Evolutionary conservation across 2,888 invertebrate species (phyloP), one percentile per base, ranked within the genome.

Genomic region (Heliconius erato): DNA sequence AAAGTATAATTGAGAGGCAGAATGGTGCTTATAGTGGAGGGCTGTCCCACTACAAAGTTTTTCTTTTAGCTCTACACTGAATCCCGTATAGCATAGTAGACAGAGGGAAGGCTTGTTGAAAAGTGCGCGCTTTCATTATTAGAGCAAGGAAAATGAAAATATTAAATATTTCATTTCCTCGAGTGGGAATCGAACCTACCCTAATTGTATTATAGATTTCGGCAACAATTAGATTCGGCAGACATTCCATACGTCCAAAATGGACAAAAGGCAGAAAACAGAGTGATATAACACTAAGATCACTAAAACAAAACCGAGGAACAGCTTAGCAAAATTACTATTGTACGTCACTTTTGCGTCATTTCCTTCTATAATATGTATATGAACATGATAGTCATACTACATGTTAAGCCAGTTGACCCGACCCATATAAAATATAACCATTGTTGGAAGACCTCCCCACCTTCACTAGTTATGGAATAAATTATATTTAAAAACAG

Each of bases 401-500:
- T 9, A 35, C 40, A 71, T 49, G 26, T 72, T 59, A 35, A 59
- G n/a, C 54, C 1, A 74, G 35, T 74, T 79, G 72, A 82, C 72
- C 79, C 74, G 35, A 74, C 79, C 79, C 32, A 82, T 71, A 72
- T 74, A 74, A 63, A 32, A 74, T 23, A 12, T 23, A 44, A 74
- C 82, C 82, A 82, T 74, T 82, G 7, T 82, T 79, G 74, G n/a
- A 74, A 59, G 82, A 79, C 32, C 72, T 40, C 54, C 63, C 67
- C 28, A 63, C 59, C 69, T 74, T 77, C 40, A n/a, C 40, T 32
- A n/a, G 59, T 72, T 67, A 72, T 74, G 74, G 68, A 69, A 49
- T 74, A 71, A 79, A 32, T 32, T 40, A 63, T 69, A 35, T 49
- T 54, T 49, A 40, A 23, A 71, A 76, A 63, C 14, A 44, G 71